Conservation (phyloP, 2,113 vertebrate species). For the Paedocypris sp. region DNA sequence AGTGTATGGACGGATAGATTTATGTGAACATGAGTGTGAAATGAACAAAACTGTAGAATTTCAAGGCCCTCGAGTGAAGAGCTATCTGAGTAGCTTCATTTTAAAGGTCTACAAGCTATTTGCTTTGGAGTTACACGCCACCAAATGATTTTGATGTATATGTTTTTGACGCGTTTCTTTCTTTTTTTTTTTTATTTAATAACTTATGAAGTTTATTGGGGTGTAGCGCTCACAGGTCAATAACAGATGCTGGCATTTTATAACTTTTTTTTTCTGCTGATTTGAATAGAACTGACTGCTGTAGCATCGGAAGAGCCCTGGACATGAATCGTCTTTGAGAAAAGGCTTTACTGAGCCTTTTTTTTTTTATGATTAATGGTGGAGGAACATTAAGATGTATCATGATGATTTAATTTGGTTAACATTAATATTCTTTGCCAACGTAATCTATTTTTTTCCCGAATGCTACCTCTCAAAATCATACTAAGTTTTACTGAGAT, state of each 20-base stretch:
- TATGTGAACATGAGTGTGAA: too few species aligned
- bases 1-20: too few species aligned
- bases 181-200: conserved; percentile 79
- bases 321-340: neutral
- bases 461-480: neutral
- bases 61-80: neutral
- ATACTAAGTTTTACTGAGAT: neutral
- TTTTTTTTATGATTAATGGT: neutral
- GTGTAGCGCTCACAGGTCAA: conserved; percentile 52
- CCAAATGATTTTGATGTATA: conserved; percentile 70
- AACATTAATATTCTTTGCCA: too few species aligned
- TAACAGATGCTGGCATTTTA: conserved; percentile 9
- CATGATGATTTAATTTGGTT: too few species aligned
- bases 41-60: too few species aligned
- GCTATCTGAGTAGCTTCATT: neutral
- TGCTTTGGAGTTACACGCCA: conserved; percentile 66
- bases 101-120: conserved; percentile 37
- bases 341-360: neutral
- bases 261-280: neutral
- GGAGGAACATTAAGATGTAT: too few species aligned
- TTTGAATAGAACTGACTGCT: conserved; percentile 1
- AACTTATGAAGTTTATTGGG: conserved; percentile 70
- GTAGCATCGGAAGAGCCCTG: conserved; percentile 2
- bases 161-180: conserved; percentile 70
- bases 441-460: too few species aligned